Base-by-base conservation (phyloP, 2,888 invertebrate genomes). In the Caenorhabditis panamensis region DNA sequence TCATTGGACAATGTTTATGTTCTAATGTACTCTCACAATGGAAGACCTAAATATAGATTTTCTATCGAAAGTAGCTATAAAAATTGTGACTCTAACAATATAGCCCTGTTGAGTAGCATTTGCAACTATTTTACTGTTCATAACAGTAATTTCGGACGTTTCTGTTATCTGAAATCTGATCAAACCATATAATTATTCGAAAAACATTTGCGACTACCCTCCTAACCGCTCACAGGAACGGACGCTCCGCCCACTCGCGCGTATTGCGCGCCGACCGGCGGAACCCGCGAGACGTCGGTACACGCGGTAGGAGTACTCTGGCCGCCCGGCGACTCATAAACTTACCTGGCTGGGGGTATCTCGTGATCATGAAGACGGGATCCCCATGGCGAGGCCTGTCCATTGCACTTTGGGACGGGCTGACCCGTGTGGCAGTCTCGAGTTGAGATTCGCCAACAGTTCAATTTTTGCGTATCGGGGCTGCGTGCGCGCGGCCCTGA, bases 261-360 rank as follows among this genome's bases (percentile, higher is more conserved):
- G 22, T 3, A n/a, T 5, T 6, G 22, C 26, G 44, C 66, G 54
- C 11, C 0, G n/a, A n/a, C n/a, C n/a, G n/a, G n/a, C n/a, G n/a
- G n/a, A n/a, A n/a, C n/a, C n/a, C n/a, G n/a, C n/a, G n/a, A n/a
- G n/a, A n/a, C n/a, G n/a, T n/a, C n/a, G n/a, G n/a, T n/a, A n/a
- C n/a, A n/a, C n/a, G n/a, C 11, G 5, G 3, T 16, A 20, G 24
- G 2, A 41, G 13, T 9, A 5, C 41, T 41, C 41, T 16, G 9
- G 13, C 41, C 5, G 41, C 41, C 24, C 51, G 51, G 24, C 59
- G 37, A 31, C 59, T 36, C 59, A 20, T 64, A 64, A 64, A 64
- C 94, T 94, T 94, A 94, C 94, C 94, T 94, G 93, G 94, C 94
- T 94, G 92, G 94, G 94, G 93, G 94, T 93, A 92, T 92, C 94